Conservation (phyloP, 2,888 invertebrate genomes). For the Troilus luridus region DNA sequence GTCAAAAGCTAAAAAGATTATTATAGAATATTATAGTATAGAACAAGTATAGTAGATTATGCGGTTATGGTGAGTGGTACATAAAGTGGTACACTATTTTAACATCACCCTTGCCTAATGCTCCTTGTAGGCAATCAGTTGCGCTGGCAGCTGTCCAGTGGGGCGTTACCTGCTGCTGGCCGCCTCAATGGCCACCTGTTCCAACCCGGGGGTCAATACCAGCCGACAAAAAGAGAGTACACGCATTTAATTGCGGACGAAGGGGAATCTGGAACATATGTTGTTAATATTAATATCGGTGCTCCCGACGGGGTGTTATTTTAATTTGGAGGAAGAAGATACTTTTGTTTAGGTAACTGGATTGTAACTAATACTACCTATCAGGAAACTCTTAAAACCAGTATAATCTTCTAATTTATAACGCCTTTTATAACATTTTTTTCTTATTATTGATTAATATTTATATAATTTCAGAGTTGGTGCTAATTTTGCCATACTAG, state of each 20-base stretch:
- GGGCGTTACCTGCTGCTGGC: neutral
- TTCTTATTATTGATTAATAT: too few species aligned
- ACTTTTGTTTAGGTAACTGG: too few species aligned
- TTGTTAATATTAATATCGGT: neutral
- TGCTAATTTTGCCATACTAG: too few species aligned
- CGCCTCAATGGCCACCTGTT: slow-evolving; percentile 6
- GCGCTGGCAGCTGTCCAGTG: slow-evolving; percentile 47
- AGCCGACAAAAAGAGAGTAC: neutral
- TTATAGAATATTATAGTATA: too few species aligned
- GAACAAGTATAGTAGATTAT: neutral
- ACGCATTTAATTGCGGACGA: neutral
- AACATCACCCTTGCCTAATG: neutral
- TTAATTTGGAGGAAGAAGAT: neutral
- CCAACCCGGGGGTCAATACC: neutral
- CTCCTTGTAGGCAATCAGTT: neutral
- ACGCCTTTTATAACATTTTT: too few species aligned
- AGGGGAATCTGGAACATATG: neutral
- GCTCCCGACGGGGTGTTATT: neutral
- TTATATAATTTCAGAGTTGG: too few species aligned
- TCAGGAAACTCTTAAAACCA: too few species aligned
- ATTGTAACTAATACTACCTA: too few species aligned
- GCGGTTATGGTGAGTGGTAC: neutral
- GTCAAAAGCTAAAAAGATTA: neutral
- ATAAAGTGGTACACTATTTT: neutral
- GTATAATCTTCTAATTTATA: too few species aligned